phyloP scores from a whole-genome alignment of 2,888 invertebrate genomes.

The Volucella inflata region DNA sequence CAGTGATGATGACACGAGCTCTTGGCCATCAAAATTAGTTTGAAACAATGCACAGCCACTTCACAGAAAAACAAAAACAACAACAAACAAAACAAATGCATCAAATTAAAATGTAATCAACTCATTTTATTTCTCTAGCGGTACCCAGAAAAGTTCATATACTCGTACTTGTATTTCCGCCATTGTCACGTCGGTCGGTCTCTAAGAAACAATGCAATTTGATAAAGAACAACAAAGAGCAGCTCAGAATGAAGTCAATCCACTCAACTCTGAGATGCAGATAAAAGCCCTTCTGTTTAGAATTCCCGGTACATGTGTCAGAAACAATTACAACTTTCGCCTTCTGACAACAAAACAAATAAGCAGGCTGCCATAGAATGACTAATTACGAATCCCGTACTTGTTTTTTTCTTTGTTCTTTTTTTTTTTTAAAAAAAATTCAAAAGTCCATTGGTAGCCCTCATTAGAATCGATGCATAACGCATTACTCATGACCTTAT shows the following conservation, averaged over 20 bases:
- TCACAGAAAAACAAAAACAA: neutral
- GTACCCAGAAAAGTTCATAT: neutral
- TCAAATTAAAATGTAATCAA: conserved; percentile 30
- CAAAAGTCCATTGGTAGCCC: conserved; percentile 31
- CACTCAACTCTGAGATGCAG: no score
- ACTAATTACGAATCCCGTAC: conserved; percentile 55
- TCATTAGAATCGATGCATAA: conserved; percentile 66
- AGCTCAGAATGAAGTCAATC: no score
- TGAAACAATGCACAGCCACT: neutral
- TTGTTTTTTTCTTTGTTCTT: neutral
- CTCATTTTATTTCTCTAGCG: conserved; percentile 1
- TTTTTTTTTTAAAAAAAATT: conserved; percentile 23
- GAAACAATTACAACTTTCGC: conserved; percentile 55
- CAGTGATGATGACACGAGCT: conserved; percentile 4
- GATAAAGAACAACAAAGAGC: no score
- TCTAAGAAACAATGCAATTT: conserved; percentile 6
- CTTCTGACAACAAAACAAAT: conserved; percentile 63
- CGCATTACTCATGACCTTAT: conserved; percentile 60
- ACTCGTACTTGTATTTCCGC: conserved; percentile 6
- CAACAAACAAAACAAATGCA: conserved; percentile 6
- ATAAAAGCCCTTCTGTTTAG: conserved; percentile 6
- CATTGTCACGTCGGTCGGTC: neutral
- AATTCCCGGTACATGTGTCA: conserved; percentile 47
- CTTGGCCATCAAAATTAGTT: conserved; percentile 1
- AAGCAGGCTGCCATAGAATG: conserved; percentile 42